These are phyloP conservation scores for Melanotaenia maccullochi DNA, from an alignment of 2,797 vertebrate genomes.

Conservation along the genomic window DNA sequence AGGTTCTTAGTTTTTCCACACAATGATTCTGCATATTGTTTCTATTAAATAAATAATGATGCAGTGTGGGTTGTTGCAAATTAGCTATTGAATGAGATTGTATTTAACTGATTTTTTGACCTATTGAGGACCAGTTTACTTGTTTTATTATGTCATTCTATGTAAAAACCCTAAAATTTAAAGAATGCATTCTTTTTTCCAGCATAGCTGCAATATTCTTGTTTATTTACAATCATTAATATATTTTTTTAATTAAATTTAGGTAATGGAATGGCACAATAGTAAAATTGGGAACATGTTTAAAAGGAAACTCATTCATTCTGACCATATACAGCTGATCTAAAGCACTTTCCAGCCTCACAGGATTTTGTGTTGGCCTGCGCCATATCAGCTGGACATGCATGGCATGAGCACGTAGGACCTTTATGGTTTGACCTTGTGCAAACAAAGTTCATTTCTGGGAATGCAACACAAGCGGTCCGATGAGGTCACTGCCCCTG, in stretches of 20 bases:
- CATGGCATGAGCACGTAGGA: constrained; percentile 59
- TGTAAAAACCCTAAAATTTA: not conserved
- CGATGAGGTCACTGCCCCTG: constrained; percentile 48
- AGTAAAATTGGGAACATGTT: constrained; percentile 51
- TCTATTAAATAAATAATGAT: not conserved
- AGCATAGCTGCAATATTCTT: constrained; percentile 46
- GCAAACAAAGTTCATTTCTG: constrained; percentile 72
- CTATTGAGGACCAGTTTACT: not conserved
- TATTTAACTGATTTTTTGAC: not conserved
- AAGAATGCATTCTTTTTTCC: not conserved
- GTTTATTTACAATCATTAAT: constrained; percentile 59
- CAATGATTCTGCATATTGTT: not conserved
- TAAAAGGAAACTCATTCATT: constrained; percentile 58
- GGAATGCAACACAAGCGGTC: constrained; percentile 71
- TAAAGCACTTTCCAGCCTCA: constrained; percentile 29
- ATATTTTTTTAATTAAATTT: no score
- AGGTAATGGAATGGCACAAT: constrained; percentile 37
- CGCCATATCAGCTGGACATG: constrained; percentile 60
- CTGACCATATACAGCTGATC: constrained; percentile 35
- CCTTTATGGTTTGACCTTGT: constrained; percentile 68
- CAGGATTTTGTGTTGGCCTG: constrained; percentile 17
- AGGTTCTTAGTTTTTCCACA: not conserved
- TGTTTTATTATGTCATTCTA: not conserved
- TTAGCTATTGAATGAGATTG: not conserved
- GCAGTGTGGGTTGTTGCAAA: not conserved